Evolutionary conservation across 2,888 invertebrate species (phyloP).

Genomic region (Drosophila colorata): DNA sequence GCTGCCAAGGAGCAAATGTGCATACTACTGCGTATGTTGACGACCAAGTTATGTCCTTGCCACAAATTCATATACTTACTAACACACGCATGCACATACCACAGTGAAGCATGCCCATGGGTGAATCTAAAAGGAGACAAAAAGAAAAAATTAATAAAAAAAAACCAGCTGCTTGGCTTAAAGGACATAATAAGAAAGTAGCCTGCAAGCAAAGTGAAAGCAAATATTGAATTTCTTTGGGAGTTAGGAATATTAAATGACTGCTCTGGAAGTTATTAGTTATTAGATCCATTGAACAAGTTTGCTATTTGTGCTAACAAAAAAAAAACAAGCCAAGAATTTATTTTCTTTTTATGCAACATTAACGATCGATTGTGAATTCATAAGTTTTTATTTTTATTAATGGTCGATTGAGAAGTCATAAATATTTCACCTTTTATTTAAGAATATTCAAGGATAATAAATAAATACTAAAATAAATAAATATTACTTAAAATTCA

Average conservation of each 20-base stretch:
- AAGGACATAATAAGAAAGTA: no score
- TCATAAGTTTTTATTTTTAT: no score
- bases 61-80: conserved; percentile 51
- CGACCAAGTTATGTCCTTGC: conserved; percentile 74
- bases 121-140: not conserved
- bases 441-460: no score
- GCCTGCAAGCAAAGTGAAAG: not conserved
- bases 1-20: conserved; percentile 62
- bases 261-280: not conserved
- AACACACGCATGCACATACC: conserved; percentile 13
- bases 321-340: no score
- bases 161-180: not conserved
- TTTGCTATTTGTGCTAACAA: no score
- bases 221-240: not conserved
- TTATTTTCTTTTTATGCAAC: no score
- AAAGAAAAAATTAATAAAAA: no score
- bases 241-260: not conserved
- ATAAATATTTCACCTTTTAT: no score
- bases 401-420: no score
- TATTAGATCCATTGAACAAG: not conserved
- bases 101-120: conserved; percentile 23
- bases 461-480: no score
- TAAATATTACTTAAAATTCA: no score
- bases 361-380: no score
- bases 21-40: conserved; percentile 62